phyloP scores from a whole-genome alignment of 2,888 invertebrate genomes.

The Papilio gigon region DNA sequence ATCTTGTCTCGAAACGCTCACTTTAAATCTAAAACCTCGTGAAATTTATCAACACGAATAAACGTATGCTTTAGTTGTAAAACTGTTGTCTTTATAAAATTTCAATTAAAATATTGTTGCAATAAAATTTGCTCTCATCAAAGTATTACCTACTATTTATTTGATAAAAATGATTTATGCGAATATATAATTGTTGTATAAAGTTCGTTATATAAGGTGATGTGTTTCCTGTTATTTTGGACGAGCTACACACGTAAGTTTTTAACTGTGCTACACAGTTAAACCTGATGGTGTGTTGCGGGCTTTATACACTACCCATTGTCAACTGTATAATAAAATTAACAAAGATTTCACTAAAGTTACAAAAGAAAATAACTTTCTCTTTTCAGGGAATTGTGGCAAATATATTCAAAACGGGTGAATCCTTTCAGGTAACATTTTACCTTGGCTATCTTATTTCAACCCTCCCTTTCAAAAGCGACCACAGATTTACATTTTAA shows the following conservation, averaged over 20 bases:
- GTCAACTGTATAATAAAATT: too few species aligned
- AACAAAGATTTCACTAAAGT: too few species aligned
- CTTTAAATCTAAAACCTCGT: slow-evolving; percentile 43
- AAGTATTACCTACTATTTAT: too few species aligned
- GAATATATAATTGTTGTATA: too few species aligned
- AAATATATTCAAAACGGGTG: slow-evolving; percentile 18
- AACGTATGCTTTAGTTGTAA: background rate
- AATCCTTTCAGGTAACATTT: slow-evolving; percentile 25
- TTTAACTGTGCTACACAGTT: too few species aligned
- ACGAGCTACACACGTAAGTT: too few species aligned
- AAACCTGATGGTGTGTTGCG: too few species aligned
- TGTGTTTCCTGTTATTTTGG: too few species aligned
- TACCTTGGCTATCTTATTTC: slow-evolving; percentile 25
- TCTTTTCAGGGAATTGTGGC: background rate
- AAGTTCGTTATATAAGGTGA: too few species aligned
- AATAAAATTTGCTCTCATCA: too few species aligned
- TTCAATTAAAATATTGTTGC: background rate
- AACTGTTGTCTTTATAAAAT: background rate
- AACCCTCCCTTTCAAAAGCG: slow-evolving; percentile 35
- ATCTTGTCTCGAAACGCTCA: slow-evolving; percentile 48
- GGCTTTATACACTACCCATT: too few species aligned
- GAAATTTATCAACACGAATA: slow-evolving; percentile 42
- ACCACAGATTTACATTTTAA: slow-evolving; percentile 44
- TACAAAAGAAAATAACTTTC: background rate
- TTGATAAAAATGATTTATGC: too few species aligned